phyloP scores from a whole-genome alignment of 2,888 invertebrate genomes.

The Agelastica alni region DNA sequence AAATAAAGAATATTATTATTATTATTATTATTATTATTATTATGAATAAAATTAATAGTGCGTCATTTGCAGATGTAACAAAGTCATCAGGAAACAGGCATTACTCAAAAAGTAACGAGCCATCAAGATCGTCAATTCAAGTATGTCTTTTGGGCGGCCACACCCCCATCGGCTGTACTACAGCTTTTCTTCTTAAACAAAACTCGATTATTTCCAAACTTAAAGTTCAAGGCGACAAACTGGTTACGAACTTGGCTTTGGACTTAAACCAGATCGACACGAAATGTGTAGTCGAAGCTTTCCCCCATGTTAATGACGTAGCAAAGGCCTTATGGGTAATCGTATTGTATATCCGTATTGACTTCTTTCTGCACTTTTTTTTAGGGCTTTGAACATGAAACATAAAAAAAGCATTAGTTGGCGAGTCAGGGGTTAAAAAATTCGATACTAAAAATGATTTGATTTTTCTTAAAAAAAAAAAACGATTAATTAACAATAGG shows the following conservation, averaged over 20 bases:
- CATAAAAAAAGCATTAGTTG: no score
- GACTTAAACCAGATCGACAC: conserved; percentile 53
- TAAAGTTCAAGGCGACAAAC: conserved; percentile 47
- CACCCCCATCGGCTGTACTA: conserved; percentile 59
- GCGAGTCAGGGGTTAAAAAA: no score
- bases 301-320: conserved; percentile 39
- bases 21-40: background rate
- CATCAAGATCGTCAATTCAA: conserved; percentile 34
- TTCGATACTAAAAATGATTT: no score
- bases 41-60: background rate
- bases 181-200: conserved; percentile 61
- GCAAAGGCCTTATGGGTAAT: conserved; percentile 48
- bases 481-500: no score
- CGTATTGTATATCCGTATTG: background rate
- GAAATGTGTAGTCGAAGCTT: conserved; percentile 43
- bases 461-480: no score
- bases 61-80: no score
- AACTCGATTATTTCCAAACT: conserved; percentile 56
- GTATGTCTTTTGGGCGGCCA: conserved; percentile 60
- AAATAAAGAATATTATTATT: no score
- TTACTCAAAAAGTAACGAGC: no score
- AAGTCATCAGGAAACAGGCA: no score
- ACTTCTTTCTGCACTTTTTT: background rate
- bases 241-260: conserved; percentile 43
- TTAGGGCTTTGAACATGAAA: no score